These are phyloP conservation scores for Helarctos malayanus DNA, from an alignment of 2,797 vertebrate species.

Conservation along the genomic window DNA sequence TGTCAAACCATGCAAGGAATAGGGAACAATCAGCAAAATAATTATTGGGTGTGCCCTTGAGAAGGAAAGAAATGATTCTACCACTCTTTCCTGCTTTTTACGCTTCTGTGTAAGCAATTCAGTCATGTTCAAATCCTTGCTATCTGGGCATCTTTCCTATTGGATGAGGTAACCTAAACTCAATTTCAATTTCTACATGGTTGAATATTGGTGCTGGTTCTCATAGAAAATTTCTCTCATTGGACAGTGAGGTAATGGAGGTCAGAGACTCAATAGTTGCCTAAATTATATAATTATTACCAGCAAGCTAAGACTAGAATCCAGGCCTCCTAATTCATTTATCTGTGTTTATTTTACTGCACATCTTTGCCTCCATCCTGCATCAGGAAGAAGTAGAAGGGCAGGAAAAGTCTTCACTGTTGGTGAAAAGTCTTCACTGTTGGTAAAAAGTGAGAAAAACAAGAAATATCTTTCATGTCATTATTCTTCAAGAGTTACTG, in stretches of 20 bases:
- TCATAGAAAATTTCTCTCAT: not conserved
- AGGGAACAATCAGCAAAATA: not conserved
- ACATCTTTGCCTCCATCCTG: not conserved
- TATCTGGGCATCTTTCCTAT: not conserved
- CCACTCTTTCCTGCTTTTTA: not conserved
- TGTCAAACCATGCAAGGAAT: not conserved
- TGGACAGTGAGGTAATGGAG: not conserved
- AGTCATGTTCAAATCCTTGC: not conserved
- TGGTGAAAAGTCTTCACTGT: not conserved
- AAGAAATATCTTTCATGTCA: slow-evolving; percentile 43
- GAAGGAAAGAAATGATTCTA: not conserved
- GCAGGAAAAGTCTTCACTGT: not conserved
- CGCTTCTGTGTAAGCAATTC: not conserved
- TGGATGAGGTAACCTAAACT: not conserved
- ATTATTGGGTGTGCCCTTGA: not conserved
- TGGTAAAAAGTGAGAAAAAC: slow-evolving; percentile 34
- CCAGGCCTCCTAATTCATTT: not conserved
- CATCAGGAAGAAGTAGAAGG: not conserved
- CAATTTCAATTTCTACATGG: not conserved
- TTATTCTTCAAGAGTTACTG: slow-evolving; percentile 56
- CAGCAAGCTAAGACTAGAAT: not conserved
- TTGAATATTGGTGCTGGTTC: not conserved
- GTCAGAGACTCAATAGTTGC: not conserved
- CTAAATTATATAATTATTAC: not conserved
- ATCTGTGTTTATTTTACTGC: not conserved